Percentiles rank a stretch among this genome's conserved stretches.
These are phyloP conservation scores for Atta colombica DNA, from an alignment of 1,140 invertebrate genomes.

Conservation along the genomic window DNA sequence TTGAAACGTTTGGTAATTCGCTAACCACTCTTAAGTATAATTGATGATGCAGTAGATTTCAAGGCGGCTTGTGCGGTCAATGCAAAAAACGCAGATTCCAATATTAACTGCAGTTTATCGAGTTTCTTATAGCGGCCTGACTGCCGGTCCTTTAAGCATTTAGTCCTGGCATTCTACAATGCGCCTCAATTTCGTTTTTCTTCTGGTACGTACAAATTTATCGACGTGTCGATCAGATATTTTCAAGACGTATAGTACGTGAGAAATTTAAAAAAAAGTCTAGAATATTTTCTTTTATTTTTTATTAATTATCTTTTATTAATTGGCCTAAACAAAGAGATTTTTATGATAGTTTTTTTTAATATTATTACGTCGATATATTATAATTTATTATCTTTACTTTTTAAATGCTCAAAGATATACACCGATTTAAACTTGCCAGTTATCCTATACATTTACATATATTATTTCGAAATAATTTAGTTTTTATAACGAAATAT, in stretches of 20 bases:
- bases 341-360: background rate
- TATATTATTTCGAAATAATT: slow-evolving; percentile 1
- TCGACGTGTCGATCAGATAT: slow-evolving; percentile 78
- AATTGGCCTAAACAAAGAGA: background rate
- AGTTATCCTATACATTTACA: background rate
- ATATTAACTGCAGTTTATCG: slow-evolving; percentile 85
- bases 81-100: slow-evolving; percentile 85
- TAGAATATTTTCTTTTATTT: slow-evolving; percentile 49
- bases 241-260: slow-evolving; percentile 29
- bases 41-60: slow-evolving; percentile 85
- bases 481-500: background rate
- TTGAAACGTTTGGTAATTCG: slow-evolving; percentile 84
- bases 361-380: slow-evolving; percentile 1
- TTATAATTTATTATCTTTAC: background rate
- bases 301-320: background rate
- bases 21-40: slow-evolving; percentile 87
- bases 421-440: background rate
- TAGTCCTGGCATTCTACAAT: slow-evolving; percentile 68
- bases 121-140: slow-evolving; percentile 76
- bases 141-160: slow-evolving; percentile 26
- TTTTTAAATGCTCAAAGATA: background rate
- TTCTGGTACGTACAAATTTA: slow-evolving; percentile 78
- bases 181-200: slow-evolving; percentile 81
- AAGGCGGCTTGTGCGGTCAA: slow-evolving; percentile 77
- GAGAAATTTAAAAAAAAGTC: slow-evolving; percentile 29